Percentiles rank a stretch among this genome's conserved stretches.
Evolutionary conservation across 2,113 vertebrate species (phyloP).

Genomic region (Muscicapa adusta): DNA sequence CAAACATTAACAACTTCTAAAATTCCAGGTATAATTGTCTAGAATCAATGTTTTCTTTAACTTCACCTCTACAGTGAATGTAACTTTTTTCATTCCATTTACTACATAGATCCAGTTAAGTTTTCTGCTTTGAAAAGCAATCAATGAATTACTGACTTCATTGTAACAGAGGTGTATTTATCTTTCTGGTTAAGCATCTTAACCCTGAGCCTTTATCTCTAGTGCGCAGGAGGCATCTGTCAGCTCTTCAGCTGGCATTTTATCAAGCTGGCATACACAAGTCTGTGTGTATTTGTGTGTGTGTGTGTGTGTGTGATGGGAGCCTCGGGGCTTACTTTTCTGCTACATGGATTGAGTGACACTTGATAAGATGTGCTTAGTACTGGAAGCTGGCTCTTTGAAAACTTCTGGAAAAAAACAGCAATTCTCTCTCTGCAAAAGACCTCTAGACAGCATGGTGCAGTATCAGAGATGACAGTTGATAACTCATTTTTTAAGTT

Average conservation of each 20-base stretch:
- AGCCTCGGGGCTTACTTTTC: background rate
- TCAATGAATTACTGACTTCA: background rate
- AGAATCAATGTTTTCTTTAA: background rate
- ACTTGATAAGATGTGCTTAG: background rate
- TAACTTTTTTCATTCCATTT: background rate
- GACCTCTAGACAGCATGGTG: background rate
- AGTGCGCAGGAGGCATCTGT: background rate
- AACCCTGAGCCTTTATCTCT: background rate
- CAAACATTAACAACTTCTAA: background rate
- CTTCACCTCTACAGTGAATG: background rate
- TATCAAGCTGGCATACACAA: background rate
- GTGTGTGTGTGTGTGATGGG: accelerated
- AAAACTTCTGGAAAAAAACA: background rate
- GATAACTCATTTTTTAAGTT: background rate
- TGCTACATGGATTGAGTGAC: background rate
- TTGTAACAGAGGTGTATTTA: background rate
- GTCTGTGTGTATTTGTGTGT: accelerated
- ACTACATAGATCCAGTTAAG: background rate
- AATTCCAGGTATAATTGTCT: background rate
- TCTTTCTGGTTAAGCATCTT: background rate
- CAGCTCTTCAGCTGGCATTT: background rate
- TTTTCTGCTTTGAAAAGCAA: background rate
- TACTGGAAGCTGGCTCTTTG: background rate
- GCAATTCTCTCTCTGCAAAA: background rate
- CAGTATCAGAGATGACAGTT: background rate